Percentiles rank a stretch among this genome's conserved stretches.
These are phyloP conservation scores for Dasyornis broadbenti DNA, from an alignment of 2,113 vertebrate genomes.

Conservation along the genomic window DNA sequence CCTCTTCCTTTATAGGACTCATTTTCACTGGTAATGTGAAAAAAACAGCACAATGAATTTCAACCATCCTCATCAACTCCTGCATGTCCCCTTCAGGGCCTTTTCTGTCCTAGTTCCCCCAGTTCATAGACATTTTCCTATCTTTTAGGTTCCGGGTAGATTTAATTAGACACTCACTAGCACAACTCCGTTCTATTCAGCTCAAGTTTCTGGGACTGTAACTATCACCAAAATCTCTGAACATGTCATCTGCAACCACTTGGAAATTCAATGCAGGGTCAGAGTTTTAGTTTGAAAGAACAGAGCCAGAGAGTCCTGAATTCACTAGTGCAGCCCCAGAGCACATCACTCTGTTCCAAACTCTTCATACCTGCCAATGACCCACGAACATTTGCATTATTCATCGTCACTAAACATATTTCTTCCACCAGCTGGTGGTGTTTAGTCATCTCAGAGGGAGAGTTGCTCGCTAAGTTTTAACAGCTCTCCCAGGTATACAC, in stretches of 20 bases:
- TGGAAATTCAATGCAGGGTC: neutral
- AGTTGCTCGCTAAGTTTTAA: neutral
- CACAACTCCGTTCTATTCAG: neutral
- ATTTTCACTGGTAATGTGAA: neutral
- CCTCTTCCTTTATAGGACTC: neutral
- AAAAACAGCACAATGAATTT: neutral
- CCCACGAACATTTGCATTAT: neutral
- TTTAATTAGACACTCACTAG: conserved; percentile 15
- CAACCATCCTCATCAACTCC: neutral
- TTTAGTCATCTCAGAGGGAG: neutral
- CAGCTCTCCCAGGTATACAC: neutral
- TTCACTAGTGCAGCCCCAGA: neutral
- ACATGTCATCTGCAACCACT: neutral
- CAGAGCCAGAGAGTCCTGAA: neutral
- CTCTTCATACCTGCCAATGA: neutral
- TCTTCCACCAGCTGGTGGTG: neutral
- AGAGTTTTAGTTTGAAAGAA: neutral
- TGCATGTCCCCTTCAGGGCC: neutral
- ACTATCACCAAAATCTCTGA: neutral
- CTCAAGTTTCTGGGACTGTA: neutral
- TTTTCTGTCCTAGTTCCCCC: conserved; percentile 39
- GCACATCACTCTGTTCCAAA: neutral
- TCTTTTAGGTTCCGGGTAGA: neutral
- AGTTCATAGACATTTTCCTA: neutral
- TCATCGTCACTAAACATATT: neutral